Percentiles rank a stretch among this genome's conserved stretches.
phyloP scores from a whole-genome alignment of 2,113 vertebrate genomes.

The western clawed frog (Xenopus tropicalis) region DNA sequence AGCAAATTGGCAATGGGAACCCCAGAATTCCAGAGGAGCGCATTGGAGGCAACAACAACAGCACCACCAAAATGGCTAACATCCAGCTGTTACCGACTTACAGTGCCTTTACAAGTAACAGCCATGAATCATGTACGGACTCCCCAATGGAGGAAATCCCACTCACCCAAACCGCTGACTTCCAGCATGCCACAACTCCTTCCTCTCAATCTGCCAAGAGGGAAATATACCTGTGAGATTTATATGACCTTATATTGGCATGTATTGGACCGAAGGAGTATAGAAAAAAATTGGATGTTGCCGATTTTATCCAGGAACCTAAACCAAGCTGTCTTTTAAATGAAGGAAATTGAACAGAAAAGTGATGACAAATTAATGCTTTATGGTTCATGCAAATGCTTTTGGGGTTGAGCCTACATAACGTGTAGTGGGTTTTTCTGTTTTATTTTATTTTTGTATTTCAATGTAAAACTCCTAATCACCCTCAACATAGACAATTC shows the following conservation, averaged over 20 bases:
- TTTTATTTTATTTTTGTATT: constrained; percentile 30
- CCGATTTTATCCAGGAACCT: constrained; percentile 23
- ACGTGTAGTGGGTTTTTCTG: constrained; percentile 5
- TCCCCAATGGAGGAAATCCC: constrained; percentile 94
- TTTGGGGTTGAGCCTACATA: constrained; percentile 33
- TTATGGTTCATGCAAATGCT: constrained; percentile 43
- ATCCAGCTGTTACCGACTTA: constrained; percentile 96
- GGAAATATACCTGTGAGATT: constrained; percentile 97
- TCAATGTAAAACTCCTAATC: constrained; percentile 33
- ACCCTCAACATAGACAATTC: constrained; percentile 37
- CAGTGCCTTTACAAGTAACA: constrained; percentile 95
- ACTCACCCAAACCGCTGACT: constrained; percentile 92
- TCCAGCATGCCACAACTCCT: constrained; percentile 80
- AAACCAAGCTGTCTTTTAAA: constrained; percentile 35
- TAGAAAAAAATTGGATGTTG: constrained; percentile 12
- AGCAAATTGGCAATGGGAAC: constrained; percentile 88
- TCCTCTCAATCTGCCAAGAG: constrained; percentile 90
- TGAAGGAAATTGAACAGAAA: constrained; percentile 18
- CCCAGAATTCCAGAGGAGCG: constrained; percentile 90
- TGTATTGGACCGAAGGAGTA: constrained; percentile 17
- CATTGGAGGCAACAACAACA: constrained; percentile 46
- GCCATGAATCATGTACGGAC: constrained; percentile 91
- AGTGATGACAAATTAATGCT: constrained; percentile 31
- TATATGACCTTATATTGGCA: constrained; percentile 12
- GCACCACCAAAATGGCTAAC: constrained; percentile 86